Percentiles rank a stretch among this genome's conserved stretches.
Conservation (phyloP, 2,113 vertebrate genomes). For the Gallinago media region DNA sequence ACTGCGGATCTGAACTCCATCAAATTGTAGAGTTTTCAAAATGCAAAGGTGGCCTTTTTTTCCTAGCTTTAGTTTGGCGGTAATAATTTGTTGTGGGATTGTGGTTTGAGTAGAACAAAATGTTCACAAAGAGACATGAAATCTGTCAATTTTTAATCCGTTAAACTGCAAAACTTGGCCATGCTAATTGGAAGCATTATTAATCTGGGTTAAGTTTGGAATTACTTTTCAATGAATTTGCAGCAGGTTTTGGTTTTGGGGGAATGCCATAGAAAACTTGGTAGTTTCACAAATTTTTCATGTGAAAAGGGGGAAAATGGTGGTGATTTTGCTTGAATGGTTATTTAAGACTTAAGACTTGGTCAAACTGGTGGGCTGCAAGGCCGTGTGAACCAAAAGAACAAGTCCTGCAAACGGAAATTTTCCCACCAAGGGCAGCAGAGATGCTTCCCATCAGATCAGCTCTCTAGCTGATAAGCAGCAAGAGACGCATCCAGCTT, state of each 20-base stretch:
- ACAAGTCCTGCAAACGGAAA: not conserved
- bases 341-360: not conserved
- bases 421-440: not conserved
- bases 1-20: not conserved
- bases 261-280: slow-evolving; percentile 12
- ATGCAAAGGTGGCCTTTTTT: slow-evolving; percentile 26
- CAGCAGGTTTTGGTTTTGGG: slow-evolving; percentile 41
- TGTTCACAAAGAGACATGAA: not conserved
- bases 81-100: not conserved
- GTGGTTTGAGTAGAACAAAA: slow-evolving; percentile 31
- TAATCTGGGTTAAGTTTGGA: slow-evolving; percentile 25
- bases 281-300: slow-evolving; percentile 18
- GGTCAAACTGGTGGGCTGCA: not conserved
- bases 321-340: not conserved
- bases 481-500: not conserved
- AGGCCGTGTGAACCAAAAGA: not conserved
- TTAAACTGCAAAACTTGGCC: slow-evolving; percentile 14
- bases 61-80: not conserved
- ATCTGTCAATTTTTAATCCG: not conserved
- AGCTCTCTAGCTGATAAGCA: not conserved
- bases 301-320: not conserved
- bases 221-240: slow-evolving; percentile 35
- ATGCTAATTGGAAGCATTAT: not conserved
- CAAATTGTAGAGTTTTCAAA: not conserved
- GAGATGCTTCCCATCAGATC: not conserved